Evolutionary conservation across 2,888 invertebrate species (phyloP).

Genomic region (Calliphora vomitoria): DNA sequence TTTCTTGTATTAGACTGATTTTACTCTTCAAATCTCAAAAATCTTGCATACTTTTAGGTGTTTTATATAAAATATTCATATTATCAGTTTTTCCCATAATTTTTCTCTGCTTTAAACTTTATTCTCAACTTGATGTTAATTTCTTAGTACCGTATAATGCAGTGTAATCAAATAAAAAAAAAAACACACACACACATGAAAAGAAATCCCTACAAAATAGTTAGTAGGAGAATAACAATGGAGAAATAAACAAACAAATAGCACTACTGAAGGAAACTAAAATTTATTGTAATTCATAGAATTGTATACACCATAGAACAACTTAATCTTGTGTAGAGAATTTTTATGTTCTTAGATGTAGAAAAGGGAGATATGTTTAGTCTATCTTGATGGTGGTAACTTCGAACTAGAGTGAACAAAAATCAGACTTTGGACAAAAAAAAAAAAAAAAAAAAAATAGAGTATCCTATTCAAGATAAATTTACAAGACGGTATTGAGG

Average conservation of each 20-base stretch:
- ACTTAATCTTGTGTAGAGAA: conserved; percentile 25
- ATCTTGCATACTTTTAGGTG: background rate
- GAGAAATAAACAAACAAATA: conserved; percentile 11
- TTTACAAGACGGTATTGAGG: no score
- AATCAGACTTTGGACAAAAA: no score
- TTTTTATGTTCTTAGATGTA: background rate
- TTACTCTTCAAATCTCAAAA: background rate
- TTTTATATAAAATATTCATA: no score
- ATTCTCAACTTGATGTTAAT: background rate
- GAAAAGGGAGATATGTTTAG: no score
- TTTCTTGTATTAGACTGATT: no score
- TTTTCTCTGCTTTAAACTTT: background rate
- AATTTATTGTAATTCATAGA: conserved; percentile 54
- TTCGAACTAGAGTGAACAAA: no score
- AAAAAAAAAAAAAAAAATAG: no score
- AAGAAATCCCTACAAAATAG: background rate
- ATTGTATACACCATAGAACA: conserved; percentile 36
- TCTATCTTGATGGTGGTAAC: no score
- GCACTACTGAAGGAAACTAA: conserved; percentile 36
- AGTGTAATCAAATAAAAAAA: no score
- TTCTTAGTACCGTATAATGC: background rate
- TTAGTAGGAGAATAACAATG: background rate
- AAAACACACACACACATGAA: background rate
- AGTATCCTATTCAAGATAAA: no score
- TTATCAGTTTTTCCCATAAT: no score